Percentiles rank a stretch among this genome's conserved stretches.
Conservation (phyloP, 2,113 vertebrate species). For the Campylorhamphus procurvoides region DNA sequence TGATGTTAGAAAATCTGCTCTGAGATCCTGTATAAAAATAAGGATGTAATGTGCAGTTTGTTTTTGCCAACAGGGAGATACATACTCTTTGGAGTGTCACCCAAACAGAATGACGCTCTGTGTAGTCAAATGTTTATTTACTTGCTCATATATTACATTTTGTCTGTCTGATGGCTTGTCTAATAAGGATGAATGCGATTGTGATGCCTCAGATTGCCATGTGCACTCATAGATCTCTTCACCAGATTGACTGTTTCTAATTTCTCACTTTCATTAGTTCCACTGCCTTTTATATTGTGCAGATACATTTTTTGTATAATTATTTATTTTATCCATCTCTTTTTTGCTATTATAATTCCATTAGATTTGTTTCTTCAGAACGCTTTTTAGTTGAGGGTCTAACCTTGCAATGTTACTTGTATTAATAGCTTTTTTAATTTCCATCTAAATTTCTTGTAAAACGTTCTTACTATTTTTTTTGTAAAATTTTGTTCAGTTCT, state of each 20-base stretch:
- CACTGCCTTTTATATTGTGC: background rate
- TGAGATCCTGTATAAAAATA: background rate
- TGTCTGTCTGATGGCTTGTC: background rate
- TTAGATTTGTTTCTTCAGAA: background rate
- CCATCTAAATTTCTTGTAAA: background rate
- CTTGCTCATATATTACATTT: conserved; percentile 16
- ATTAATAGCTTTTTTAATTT: background rate
- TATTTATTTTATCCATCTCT: background rate
- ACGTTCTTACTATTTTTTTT: background rate
- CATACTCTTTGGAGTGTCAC: conserved; percentile 19
- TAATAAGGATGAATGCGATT: background rate
- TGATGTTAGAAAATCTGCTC: conserved; percentile 18
- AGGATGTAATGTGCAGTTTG: background rate
- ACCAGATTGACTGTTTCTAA: background rate
- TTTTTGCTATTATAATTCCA: background rate
- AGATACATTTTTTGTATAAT: background rate
- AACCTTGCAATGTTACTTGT: background rate
- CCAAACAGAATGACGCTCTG: background rate
- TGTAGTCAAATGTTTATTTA: conserved; percentile 46
- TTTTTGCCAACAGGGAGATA: conserved; percentile 36
- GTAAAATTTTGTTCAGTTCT: background rate
- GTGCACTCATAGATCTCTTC: background rate
- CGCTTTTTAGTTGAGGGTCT: background rate
- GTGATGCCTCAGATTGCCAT: background rate
- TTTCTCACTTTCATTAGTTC: background rate